Evolutionary conservation across 1,140 invertebrate genomes (phyloP).

Genomic region (Lepidostoma basale): DNA sequence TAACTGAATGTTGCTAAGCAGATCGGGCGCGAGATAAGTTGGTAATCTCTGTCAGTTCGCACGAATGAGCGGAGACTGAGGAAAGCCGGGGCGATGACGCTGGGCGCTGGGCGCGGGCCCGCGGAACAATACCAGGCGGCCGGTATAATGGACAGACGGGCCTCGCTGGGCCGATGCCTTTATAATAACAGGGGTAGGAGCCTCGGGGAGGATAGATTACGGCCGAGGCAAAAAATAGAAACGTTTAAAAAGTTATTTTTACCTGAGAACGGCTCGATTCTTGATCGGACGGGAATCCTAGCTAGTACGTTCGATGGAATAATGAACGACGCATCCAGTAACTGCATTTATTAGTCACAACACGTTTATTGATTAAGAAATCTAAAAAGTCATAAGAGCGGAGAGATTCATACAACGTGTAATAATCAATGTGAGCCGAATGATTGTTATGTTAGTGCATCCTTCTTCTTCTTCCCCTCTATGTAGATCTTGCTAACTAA

Average conservation of each 20-base stretch:
- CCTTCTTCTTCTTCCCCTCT: too few relatives aligned
- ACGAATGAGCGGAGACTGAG: constrained; percentile 3
- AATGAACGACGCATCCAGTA: too few relatives aligned
- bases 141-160: constrained; percentile 41
- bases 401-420: too few relatives aligned
- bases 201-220: constrained; percentile 41
- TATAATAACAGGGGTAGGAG: constrained; percentile 40
- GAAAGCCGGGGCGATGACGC: constrained; percentile 11
- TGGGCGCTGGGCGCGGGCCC: not conserved
- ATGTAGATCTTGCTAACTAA: too few relatives aligned
- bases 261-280: constrained; percentile 30
- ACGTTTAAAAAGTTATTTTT: constrained; percentile 45
- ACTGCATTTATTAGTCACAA: too few relatives aligned
- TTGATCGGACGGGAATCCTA: constrained; percentile 1
- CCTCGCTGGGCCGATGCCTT: constrained; percentile 25
- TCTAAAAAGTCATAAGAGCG: too few relatives aligned
- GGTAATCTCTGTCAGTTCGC: constrained; percentile 21
- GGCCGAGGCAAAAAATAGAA: constrained; percentile 35
- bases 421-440: too few relatives aligned
- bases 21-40: too few relatives aligned
- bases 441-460: too few relatives aligned
- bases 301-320: not conserved
- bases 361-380: too few relatives aligned
- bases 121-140: constrained; percentile 35
- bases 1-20: too few relatives aligned